A percentile compares a stretch with the other conserved stretches of the same genome.
Conservation (phyloP, 2,113 vertebrate genomes). For the Callocephalon fimbriatum region DNA sequence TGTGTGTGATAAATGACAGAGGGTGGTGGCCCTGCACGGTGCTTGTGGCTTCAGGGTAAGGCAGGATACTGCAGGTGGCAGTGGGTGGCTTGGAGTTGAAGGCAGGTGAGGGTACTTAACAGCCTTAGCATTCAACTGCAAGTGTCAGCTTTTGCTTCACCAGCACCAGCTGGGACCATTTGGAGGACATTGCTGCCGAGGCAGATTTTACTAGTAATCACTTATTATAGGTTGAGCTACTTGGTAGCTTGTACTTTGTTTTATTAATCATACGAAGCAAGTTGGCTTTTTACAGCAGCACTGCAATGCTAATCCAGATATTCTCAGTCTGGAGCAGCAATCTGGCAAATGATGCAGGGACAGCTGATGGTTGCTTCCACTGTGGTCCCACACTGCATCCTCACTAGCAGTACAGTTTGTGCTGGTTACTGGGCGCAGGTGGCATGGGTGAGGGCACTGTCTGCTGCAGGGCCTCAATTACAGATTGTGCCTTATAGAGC, state of each 20-base stretch:
- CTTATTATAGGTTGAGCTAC: accelerated
- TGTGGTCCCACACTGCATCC: neutral
- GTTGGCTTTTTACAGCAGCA: neutral
- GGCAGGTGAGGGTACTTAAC: neutral
- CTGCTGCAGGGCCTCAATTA: neutral
- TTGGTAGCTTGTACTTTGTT: neutral
- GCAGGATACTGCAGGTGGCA: neutral
- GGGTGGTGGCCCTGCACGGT: accelerated
- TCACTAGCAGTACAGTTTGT: neutral
- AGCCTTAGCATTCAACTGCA: neutral
- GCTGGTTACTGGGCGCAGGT: neutral
- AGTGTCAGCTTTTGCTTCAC: neutral
- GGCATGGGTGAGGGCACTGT: neutral
- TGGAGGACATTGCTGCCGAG: neutral
- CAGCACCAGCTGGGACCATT: neutral
- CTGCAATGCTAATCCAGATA: neutral
- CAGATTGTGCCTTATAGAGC: neutral
- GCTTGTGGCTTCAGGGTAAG: accelerated
- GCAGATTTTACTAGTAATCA: neutral
- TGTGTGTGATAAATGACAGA: neutral
- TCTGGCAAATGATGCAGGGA: neutral
- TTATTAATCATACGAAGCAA: neutral
- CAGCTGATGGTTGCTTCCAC: neutral
- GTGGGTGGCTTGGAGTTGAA: neutral
- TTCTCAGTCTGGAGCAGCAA: neutral